These are phyloP conservation scores for Xylota sylvarum DNA, from an alignment of 2,888 invertebrate genomes.

Conservation along the genomic window DNA sequence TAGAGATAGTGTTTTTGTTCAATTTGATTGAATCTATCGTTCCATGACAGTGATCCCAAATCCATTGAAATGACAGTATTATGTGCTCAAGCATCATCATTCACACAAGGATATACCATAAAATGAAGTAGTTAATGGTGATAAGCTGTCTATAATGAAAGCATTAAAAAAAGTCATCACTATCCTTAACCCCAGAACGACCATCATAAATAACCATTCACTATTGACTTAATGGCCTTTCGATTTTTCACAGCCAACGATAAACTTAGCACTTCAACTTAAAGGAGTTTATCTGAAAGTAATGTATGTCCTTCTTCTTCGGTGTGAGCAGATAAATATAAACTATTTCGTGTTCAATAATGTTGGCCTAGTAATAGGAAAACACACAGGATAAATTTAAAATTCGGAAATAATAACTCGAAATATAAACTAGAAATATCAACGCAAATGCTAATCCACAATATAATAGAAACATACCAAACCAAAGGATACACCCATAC, in stretches of 20 bases:
- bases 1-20: too few species aligned
- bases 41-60: background rate
- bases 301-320: background rate
- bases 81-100: background rate
- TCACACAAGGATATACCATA: background rate
- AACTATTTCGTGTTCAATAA: background rate
- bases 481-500: background rate
- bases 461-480: background rate
- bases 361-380: background rate
- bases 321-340: background rate
- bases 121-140: background rate
- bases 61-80: background rate
- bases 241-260: background rate
- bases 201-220: background rate
- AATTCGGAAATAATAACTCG: background rate
- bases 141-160: background rate
- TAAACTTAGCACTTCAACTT: background rate
- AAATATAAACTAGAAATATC: background rate
- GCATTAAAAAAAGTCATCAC: conserved; percentile 6
- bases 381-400: background rate
- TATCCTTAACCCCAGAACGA: background rate
- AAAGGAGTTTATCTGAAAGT: background rate
- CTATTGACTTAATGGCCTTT: background rate
- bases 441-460: background rate
- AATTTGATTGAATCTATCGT: background rate